Evolutionary conservation across 2,113 vertebrate genomes (phyloP).

Genomic region (Dicerorhinus sumatrensis): DNA sequence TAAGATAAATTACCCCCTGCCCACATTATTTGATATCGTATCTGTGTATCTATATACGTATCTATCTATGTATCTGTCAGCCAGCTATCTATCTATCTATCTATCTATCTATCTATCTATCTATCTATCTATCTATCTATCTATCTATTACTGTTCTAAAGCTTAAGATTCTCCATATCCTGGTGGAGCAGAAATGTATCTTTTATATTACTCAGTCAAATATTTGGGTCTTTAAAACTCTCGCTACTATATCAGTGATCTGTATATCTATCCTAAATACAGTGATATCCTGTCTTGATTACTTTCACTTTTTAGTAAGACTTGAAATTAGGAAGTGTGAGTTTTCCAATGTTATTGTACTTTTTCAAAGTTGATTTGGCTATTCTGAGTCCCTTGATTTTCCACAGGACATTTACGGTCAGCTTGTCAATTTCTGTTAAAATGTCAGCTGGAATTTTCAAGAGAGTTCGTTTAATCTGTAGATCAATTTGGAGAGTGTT

Average conservation of each 20-base stretch:
- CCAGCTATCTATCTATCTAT: neutral
- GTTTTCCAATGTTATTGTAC: neutral
- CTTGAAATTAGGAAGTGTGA: neutral
- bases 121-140: neutral
- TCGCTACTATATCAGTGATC: neutral
- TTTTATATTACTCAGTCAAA: neutral
- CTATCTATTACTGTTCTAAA: neutral
- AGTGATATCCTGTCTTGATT: neutral
- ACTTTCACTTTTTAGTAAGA: neutral
- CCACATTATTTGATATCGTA: neutral
- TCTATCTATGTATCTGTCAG: too few species aligned
- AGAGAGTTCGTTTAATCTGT: neutral
- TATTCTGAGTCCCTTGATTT: neutral
- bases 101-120: neutral
- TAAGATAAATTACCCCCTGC: neutral
- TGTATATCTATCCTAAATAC: neutral
- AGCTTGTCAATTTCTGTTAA: neutral
- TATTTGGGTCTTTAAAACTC: neutral
- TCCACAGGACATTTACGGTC: neutral
- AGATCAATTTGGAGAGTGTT: neutral
- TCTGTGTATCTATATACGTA: neutral
- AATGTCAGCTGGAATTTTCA: neutral
- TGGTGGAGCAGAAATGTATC: neutral
- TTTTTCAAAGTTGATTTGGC: neutral
- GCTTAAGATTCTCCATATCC: neutral